phyloP scores from a whole-genome alignment of 2,797 vertebrate species.

The Channa striata region DNA sequence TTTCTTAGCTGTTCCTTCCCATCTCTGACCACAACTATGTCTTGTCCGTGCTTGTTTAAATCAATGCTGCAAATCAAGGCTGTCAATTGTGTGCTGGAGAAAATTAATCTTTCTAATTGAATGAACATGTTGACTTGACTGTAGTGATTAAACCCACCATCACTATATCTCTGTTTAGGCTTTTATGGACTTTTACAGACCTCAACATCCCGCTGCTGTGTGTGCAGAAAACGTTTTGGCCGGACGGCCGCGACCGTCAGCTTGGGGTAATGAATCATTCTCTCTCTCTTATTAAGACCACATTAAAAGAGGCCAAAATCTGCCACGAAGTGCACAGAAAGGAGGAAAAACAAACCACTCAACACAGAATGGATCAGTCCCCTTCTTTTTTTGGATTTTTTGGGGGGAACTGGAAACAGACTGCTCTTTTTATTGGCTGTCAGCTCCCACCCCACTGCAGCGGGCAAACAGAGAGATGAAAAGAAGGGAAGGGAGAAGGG shows the following conservation, averaged over 20 bases:
- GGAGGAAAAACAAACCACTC: conserved; percentile 83
- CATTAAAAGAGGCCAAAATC: conserved; percentile 80
- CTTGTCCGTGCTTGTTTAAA: conserved; percentile 12
- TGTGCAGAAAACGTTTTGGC: conserved; percentile 67
- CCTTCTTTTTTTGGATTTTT: conserved; percentile 52
- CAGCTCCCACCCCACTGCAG: conserved; percentile 67
- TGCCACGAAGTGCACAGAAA: conserved; percentile 74
- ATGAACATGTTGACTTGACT: conserved; percentile 71
- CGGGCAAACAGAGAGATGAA: conserved; percentile 76
- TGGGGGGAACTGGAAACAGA: conserved; percentile 63
- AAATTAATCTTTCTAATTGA: conserved; percentile 73
- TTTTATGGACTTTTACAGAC: conserved; percentile 72
- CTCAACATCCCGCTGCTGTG: conserved; percentile 66
- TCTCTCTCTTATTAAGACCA: conserved; percentile 72
- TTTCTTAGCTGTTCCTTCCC: neutral
- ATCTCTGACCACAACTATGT: conserved; percentile 32
- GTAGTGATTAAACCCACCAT: conserved; percentile 63
- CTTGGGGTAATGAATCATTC: conserved; percentile 77
- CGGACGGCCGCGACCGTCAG: conserved; percentile 53
- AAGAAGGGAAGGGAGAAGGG: conserved; percentile 64
- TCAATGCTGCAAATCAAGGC: conserved; percentile 55
- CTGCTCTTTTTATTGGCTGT: conserved; percentile 77
- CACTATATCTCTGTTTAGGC: conserved; percentile 67
- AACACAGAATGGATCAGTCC: conserved; percentile 65
- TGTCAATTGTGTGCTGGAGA: conserved; percentile 31